A percentile compares a stretch with the other conserved stretches of the same genome.
Conservation (phyloP, 2,113 vertebrate genomes). For the Vidua chalybeata region DNA sequence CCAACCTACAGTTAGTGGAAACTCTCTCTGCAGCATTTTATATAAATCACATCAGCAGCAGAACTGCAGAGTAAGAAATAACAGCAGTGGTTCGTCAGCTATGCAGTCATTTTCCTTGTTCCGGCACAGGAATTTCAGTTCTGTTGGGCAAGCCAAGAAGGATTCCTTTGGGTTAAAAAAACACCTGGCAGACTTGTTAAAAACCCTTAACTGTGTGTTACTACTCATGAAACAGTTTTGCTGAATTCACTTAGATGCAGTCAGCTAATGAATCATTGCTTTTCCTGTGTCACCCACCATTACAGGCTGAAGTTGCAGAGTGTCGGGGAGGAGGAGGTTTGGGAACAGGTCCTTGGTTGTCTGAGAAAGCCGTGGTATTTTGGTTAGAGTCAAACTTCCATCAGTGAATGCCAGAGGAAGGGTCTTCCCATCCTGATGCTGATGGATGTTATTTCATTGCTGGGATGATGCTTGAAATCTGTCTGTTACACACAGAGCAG, state of each 20-base stretch:
- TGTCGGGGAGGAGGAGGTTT: background rate
- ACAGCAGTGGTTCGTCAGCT: background rate
- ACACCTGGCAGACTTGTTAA: background rate
- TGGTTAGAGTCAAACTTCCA: background rate
- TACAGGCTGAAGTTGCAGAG: background rate
- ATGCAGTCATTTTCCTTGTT: background rate
- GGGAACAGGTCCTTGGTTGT: background rate
- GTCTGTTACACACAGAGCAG: background rate
- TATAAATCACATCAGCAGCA: slow-evolving; percentile 11
- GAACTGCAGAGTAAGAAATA: slow-evolving; percentile 39
- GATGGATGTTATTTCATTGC: background rate
- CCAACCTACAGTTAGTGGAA: slow-evolving; percentile 17
- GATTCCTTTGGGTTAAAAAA: background rate
- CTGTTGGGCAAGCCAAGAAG: background rate
- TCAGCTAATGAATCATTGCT: background rate
- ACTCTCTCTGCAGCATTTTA: slow-evolving; percentile 19
- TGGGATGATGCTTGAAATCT: background rate
- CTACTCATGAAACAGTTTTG: background rate
- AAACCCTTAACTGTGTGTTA: background rate
- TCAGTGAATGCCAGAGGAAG: background rate
- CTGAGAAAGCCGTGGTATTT: background rate
- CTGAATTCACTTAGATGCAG: background rate
- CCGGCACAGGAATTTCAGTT: background rate
- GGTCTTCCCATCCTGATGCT: background rate
- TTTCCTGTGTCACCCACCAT: background rate